Percentiles rank a stretch among this genome's conserved stretches.
Conservation (phyloP, 2,113 vertebrate species). For the Antechinus flavipes region DNA sequence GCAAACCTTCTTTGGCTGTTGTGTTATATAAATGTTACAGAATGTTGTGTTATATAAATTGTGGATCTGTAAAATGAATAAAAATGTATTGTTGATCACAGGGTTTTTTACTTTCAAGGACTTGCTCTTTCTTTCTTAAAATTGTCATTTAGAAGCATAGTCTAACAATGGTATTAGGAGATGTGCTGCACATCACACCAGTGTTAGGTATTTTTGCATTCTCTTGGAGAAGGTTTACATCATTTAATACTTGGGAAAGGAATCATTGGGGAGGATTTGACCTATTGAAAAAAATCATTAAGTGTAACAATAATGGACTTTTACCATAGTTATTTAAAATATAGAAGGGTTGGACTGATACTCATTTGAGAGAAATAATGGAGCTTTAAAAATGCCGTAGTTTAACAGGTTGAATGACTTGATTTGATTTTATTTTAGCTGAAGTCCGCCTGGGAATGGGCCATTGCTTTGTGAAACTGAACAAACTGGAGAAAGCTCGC, state of each 20-base stretch:
- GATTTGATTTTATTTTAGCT: slow-evolving; percentile 83
- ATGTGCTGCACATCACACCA: slow-evolving; percentile 30
- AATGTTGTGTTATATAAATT: neutral
- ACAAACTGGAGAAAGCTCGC: slow-evolving; percentile 97
- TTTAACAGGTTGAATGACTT: slow-evolving; percentile 60
- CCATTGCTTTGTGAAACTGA: slow-evolving; percentile 98
- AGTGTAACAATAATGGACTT: neutral
- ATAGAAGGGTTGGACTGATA: slow-evolving; percentile 30
- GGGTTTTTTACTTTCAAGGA: neutral
- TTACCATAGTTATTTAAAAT: slow-evolving; percentile 17
- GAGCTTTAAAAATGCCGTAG: slow-evolving; percentile 18
- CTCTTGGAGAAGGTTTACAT: neutral
- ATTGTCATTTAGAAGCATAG: neutral
- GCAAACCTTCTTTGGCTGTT: neutral
- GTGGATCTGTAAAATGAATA: slow-evolving; percentile 3
- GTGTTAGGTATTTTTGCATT: slow-evolving; percentile 33
- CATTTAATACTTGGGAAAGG: neutral
- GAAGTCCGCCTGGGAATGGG: slow-evolving; percentile 98
- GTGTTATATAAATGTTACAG: neutral
- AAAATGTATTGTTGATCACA: neutral
- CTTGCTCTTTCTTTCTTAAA: slow-evolving; percentile 37
- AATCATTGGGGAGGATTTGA: neutral
- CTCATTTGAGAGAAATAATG: neutral
- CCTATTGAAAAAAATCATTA: slow-evolving; percentile 20
- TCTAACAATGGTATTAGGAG: neutral